Percentiles rank a stretch among this genome's conserved stretches.
Conservation (phyloP, 1,140 invertebrate species). For the Drosophila albomicans region DNA sequence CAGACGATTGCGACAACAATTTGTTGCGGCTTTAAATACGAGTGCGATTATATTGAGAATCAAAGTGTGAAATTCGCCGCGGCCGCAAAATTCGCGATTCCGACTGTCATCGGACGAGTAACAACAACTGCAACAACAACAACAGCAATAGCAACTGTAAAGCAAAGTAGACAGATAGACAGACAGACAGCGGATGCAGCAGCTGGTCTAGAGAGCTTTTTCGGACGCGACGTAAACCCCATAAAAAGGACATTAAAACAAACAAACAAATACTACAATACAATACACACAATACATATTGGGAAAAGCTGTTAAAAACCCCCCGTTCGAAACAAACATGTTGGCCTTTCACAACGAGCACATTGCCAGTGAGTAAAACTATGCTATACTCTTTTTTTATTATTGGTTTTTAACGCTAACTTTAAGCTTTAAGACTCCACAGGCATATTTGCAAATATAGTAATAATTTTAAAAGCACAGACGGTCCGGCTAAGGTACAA, state of each 20-base stretch:
- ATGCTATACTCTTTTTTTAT: background rate
- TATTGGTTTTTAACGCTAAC: background rate
- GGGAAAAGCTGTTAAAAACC: slow-evolving; percentile 52
- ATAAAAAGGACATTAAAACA: slow-evolving; percentile 59
- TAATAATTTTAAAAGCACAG: slow-evolving; percentile 74
- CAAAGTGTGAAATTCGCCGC: slow-evolving; percentile 60
- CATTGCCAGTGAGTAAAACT: slow-evolving; percentile 71
- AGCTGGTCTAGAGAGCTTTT: slow-evolving; percentile 36
- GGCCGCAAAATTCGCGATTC: slow-evolving; percentile 45
- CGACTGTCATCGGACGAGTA: slow-evolving; percentile 36
- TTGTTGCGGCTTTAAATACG: slow-evolving; percentile 53
- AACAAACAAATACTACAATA: slow-evolving; percentile 40
- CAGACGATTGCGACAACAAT: slow-evolving; percentile 46
- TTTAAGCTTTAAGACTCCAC: slow-evolving; percentile 42
- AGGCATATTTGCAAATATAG: slow-evolving; percentile 56
- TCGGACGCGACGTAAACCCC: slow-evolving; percentile 37
- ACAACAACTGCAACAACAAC: slow-evolving; percentile 21
- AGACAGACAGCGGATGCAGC: slow-evolving; percentile 35
- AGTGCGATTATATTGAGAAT: slow-evolving; percentile 45
- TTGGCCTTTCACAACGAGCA: slow-evolving; percentile 76
- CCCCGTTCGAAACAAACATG: slow-evolving; percentile 49
- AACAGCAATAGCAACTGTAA: slow-evolving; percentile 15
- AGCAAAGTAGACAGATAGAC: background rate
- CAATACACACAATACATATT: slow-evolving; percentile 50
- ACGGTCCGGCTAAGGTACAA: slow-evolving; percentile 13